Conservation (phyloP, 2,113 vertebrate genomes). For the Saguinus midas region DNA sequence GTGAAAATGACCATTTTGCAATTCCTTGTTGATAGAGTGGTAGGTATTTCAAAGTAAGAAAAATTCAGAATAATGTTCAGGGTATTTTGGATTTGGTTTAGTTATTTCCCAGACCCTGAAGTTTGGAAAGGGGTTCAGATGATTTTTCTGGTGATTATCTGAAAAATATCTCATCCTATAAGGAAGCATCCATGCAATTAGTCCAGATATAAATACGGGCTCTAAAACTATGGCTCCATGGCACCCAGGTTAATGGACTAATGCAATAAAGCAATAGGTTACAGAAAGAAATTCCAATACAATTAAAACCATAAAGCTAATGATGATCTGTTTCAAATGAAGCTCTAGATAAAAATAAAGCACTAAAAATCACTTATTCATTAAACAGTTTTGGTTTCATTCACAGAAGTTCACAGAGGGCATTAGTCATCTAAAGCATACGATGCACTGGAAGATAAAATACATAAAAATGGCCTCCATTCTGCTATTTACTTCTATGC, state of each 20-base stretch:
- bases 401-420: constrained; percentile 58
- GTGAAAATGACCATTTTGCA: constrained; percentile 67
- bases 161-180: constrained; percentile 63
- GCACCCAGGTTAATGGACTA: constrained; percentile 75
- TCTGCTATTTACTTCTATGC: constrained; percentile 8
- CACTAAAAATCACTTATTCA: constrained; percentile 74
- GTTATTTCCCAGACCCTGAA: constrained; percentile 45
- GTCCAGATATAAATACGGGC: constrained; percentile 68
- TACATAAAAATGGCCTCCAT: background rate
- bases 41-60: constrained; percentile 63
- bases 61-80: constrained; percentile 42
- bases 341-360: constrained; percentile 76
- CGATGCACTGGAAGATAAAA: constrained; percentile 12
- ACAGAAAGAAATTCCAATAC: constrained; percentile 69
- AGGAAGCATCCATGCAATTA: constrained; percentile 62
- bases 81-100: constrained; percentile 41
- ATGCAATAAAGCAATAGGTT: constrained; percentile 73
- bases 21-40: constrained; percentile 62
- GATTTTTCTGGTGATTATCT: constrained; percentile 37
- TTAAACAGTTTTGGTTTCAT: constrained; percentile 67
- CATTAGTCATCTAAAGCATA: constrained; percentile 16
- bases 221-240: constrained; percentile 63
- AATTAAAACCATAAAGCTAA: constrained; percentile 78
- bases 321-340: constrained; percentile 73
- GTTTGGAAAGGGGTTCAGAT: constrained; percentile 46